Evolutionary conservation across 2,888 invertebrate genomes (phyloP), one percentile per base, ranked within the genome.

Genomic region (Drosophila picticornis): DNA sequence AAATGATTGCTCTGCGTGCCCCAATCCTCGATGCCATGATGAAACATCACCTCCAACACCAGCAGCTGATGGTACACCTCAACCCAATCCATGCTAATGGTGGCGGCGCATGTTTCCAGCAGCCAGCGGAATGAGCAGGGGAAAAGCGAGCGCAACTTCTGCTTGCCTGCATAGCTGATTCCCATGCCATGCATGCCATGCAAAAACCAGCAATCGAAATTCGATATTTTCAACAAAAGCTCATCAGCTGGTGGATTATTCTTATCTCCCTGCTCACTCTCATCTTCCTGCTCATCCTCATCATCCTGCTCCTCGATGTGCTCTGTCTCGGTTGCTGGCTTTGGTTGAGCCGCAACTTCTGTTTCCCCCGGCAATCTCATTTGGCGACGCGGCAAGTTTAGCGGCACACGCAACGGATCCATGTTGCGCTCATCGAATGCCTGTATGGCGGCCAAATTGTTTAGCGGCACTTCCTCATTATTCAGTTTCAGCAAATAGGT

Each of bases 131-230:
- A 93, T 22, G 86, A 92, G 43, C 81, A 70, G 10, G 93, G 91
- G 16, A 93, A 90, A 51, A 86, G 80, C 9, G 77, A 69, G 31
- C 90, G 83, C 4, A 93, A 29, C 34, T 90, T 76, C 0, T 72
- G 71, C 27, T 84, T 86, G 51, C 90, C 83, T 0, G 59, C n/a
- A 13, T 77, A 77, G 4, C 27, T 76, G 0, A 92, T 55, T 4
- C 13, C 2, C 38, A 68, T 2, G 19, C 4, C 10, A 79, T 31
- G 31, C 76, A 70, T 0, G 25, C 92, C 93, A 50, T 91, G 78
- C 2, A 93, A 61, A n/a, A 90, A 77, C 93, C 93, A 93, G 68
- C 88, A 92, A 75, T 93, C 93, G 66, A 93, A 90, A 66, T 91
- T 92, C 4, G 93, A 92, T 11, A 90, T 83, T 36, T 84, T 76